Evolutionary conservation across 2,888 invertebrate genomes (phyloP).

Genomic region (Thera obeliscata): DNA sequence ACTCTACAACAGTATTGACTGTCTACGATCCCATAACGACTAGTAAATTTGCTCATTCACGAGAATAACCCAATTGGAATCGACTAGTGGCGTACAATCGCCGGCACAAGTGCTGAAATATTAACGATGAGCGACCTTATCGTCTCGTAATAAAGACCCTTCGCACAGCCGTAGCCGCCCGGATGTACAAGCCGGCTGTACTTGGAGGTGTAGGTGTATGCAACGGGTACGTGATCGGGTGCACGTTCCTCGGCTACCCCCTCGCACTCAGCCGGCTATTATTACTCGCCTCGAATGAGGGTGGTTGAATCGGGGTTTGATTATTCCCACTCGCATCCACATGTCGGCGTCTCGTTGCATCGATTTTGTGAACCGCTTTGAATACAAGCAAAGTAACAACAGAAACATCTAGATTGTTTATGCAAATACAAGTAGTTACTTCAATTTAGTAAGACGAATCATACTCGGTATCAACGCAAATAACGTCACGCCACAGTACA

Average conservation of each 20-base stretch:
- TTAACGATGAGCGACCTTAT: conserved; percentile 36
- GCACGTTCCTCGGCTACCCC: conserved; percentile 58
- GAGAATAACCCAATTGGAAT: conserved; percentile 55
- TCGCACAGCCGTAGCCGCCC: not conserved
- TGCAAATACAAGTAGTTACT: not conserved
- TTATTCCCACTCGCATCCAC: conserved; percentile 81
- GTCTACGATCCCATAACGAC: conserved; percentile 19
- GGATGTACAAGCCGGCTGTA: conserved; percentile 21
- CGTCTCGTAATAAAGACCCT: conserved; percentile 34
- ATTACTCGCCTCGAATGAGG: conserved; percentile 65
- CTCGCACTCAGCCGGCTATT: conserved; percentile 60
- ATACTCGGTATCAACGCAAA: not conserved
- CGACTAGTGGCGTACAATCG: conserved; percentile 46
- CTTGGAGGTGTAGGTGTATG: conserved; percentile 47
- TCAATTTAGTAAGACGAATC: not conserved
- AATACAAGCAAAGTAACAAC: conserved; percentile 14
- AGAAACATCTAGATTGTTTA: not conserved
- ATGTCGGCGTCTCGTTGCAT: conserved; percentile 72
- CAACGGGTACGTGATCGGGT: conserved; percentile 62
- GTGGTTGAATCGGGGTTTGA: conserved; percentile 73
- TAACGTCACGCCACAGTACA: conserved; percentile 9
- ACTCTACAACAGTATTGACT: conserved; percentile 5
- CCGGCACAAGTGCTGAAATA: conserved; percentile 34
- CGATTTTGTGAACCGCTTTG: conserved; percentile 61
- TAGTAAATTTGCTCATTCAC: conserved; percentile 36